Percentiles rank a stretch among this genome's conserved stretches.
phyloP scores from a whole-genome alignment of 1,140 invertebrate species.

The Danaus plexippus region DNA sequence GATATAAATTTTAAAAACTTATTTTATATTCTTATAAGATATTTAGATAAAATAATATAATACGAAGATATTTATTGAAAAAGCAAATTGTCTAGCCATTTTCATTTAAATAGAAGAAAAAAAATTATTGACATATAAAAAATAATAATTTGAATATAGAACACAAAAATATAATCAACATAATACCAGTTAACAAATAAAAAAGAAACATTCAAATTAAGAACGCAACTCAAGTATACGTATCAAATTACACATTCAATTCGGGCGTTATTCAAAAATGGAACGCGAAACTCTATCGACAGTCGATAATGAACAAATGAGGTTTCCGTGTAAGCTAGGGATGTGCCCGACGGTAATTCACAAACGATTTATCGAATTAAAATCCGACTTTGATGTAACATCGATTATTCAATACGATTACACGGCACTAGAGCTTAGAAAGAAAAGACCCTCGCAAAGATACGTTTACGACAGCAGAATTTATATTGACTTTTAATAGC shows the following conservation, averaged over 20 bases:
- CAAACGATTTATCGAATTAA: constrained; percentile 60
- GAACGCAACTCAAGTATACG: constrained; percentile 1
- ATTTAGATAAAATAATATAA: no score
- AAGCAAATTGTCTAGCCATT: no score
- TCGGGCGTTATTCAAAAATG: constrained; percentile 7
- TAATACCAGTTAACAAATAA: neutral
- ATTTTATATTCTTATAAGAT: no score
- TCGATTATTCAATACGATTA: constrained; percentile 49
- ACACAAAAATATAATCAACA: neutral
- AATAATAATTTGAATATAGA: constrained; percentile 6
- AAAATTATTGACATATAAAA: neutral
- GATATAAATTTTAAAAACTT: no score
- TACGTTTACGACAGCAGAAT: no score
- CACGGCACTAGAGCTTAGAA: constrained; percentile 43
- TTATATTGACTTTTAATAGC: no score
- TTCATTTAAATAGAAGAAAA: constrained; percentile 1
- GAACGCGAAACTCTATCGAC: neutral
- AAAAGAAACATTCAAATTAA: constrained; percentile 4
- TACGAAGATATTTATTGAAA: no score
- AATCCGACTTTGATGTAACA: constrained; percentile 61
- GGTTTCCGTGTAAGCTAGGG: constrained; percentile 50
- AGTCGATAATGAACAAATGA: constrained; percentile 37
- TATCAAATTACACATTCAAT: constrained; percentile 1
- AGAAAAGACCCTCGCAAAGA: no score
- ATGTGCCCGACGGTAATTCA: constrained; percentile 57